Conservation (phyloP, 2,797 vertebrate genomes). For the Cynodonichthys magdalenae region DNA sequence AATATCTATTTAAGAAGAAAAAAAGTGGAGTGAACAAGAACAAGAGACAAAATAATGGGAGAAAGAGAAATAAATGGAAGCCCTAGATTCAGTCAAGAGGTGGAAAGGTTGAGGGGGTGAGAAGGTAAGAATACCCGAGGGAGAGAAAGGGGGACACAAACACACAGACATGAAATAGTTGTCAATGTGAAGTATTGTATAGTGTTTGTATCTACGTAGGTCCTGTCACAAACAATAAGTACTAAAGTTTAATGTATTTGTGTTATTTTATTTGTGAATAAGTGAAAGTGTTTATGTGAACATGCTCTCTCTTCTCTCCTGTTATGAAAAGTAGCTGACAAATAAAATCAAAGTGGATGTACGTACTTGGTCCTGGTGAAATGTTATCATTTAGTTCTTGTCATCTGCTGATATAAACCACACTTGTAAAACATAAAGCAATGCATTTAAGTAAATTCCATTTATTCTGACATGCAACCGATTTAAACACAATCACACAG, state of each 20-base stretch:
- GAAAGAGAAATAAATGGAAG: slow-evolving; percentile 48
- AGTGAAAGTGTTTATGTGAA: slow-evolving; percentile 12
- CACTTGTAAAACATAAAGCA: slow-evolving; percentile 45
- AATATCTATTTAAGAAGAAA: slow-evolving; percentile 62
- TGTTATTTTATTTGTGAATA: slow-evolving; percentile 11
- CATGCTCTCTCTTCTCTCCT: slow-evolving; percentile 6
- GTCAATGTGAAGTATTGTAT: slow-evolving; percentile 13
- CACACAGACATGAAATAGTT: slow-evolving; percentile 38
- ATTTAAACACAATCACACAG: slow-evolving; percentile 38
- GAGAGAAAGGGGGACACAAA: slow-evolving; percentile 31
- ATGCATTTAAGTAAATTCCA: slow-evolving; percentile 30
- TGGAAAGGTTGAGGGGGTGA: slow-evolving; percentile 69
- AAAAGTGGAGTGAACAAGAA: slow-evolving; percentile 50
- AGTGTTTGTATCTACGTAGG: neutral
- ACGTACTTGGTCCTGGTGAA: slow-evolving; percentile 48
- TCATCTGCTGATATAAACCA: slow-evolving; percentile 46
- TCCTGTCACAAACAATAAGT: slow-evolving; percentile 6
- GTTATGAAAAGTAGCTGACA: slow-evolving; percentile 30
- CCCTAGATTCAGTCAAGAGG: slow-evolving; percentile 69
- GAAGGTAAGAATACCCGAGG: slow-evolving; percentile 58
- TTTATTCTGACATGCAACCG: slow-evolving; percentile 39
- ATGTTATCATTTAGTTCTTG: slow-evolving; percentile 37
- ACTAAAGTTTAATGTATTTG: slow-evolving; percentile 14
- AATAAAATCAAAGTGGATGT: slow-evolving; percentile 54
- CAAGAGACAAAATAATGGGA: slow-evolving; percentile 47